Base-by-base conservation (phyloP, 2,888 invertebrate species). In the Noctua comes region DNA sequence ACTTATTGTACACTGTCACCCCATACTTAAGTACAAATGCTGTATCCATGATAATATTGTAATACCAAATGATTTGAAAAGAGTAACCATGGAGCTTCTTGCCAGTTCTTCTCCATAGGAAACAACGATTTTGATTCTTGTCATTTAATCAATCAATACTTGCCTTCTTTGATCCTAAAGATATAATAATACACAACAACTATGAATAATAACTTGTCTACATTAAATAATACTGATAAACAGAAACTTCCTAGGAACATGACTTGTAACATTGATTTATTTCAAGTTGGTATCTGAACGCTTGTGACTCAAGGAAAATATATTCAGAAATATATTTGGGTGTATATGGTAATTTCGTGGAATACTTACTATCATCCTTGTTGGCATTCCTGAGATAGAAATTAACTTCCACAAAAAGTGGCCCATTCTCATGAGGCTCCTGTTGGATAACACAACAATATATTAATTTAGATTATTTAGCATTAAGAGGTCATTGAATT, bases 341-440 rank as follows among this genome's bases (percentile, higher is more conserved):
- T 4, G 2, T 40, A 2, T 5, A 48, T n/a, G 68, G n/a, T 40
- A 57, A 69, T 27, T 48, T 68, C 16, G 18, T 27, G 27, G 7
- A 46, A 73, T 40, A 97, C 97, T 97, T 96, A 98, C 98, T 97
- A 84, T 98, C 98, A 83, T 97, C 97, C 88, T 97, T 94, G 91
- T 98, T 98, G 1, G 98, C 98, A 94, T 98, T 98, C 87, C 98
- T 97, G 94, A 98, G 97, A 91, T 98, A 99, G 94, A 99, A 99
- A 95, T 99, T 98, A 96, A 98, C 98, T 96, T 99, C 99, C 70
- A 99, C 98, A 97, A 99, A 99, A 1, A 99, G 95, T 0, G 99
- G 99, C 0, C 99, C 99, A 97, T 99, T 99, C 81, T 97, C 98
- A 93, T 98, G 98, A 18, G 99, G 99, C 96, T 99, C 99, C 98